A percentile compares a stretch with the other conserved stretches of the same genome.
Conservation (phyloP, 2,113 vertebrate genomes). For the Quiscalus mexicanus region DNA sequence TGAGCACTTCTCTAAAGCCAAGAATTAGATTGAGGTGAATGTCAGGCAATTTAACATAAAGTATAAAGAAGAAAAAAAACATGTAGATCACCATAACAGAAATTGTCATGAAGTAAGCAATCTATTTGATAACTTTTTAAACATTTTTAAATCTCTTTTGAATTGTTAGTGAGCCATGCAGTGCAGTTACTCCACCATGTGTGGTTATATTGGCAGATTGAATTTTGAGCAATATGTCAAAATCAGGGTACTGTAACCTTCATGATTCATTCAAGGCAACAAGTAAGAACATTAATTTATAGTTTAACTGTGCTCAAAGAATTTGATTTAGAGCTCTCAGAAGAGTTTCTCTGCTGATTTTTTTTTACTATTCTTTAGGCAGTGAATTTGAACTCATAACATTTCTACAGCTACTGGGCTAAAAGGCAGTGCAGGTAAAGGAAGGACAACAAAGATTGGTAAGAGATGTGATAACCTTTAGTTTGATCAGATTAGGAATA, state of each 20-base stretch:
- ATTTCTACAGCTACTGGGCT: not conserved
- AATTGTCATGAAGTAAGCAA: not conserved
- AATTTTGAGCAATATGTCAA: not conserved
- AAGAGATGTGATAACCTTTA: not conserved
- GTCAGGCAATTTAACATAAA: not conserved
- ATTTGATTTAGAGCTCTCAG: not conserved
- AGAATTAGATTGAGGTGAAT: not conserved
- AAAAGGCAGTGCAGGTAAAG: not conserved
- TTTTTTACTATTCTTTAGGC: not conserved
- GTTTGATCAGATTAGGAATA: conserved; percentile 4
- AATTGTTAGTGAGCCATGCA: not conserved
- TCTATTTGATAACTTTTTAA: not conserved
- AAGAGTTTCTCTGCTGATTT: not conserved
- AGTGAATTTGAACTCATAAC: not conserved
- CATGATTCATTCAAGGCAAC: not conserved
- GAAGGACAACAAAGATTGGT: not conserved
- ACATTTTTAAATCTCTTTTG: not conserved
- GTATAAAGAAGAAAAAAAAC: fast-evolving
- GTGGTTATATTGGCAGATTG: not conserved
- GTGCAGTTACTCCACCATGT: not conserved
- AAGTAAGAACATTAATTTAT: not conserved
- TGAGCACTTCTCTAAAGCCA: not conserved
- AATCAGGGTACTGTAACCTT: not conserved
- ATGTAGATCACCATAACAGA: not conserved
- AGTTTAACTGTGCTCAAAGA: not conserved